Base-by-base conservation (phyloP, 1,140 invertebrate genomes). In the Pogonomyrmex californicus region DNA sequence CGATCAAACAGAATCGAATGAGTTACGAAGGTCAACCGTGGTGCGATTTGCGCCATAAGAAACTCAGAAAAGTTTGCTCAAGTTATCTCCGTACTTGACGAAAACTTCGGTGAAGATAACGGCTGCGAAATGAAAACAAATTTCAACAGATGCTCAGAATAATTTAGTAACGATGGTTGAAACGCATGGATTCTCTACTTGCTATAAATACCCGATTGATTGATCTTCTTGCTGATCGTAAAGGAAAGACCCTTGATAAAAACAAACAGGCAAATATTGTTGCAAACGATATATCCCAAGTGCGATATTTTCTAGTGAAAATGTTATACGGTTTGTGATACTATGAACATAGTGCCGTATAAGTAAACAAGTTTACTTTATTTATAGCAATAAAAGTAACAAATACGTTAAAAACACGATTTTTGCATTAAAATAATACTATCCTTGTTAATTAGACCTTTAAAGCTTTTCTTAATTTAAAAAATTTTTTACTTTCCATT, bases 91-190 rank as follows among this genome's bases (percentile, higher is more conserved):
- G 79, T 56, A 41, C 49, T 83, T 75, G 51, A 12, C 66, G 41
- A 73, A 36, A 65, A 85, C 71, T 77, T 85, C n/a, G 12, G 23
- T 30, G 47, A 65, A 85, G 62, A 85, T 77, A 85, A 85, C 65
- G 10, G 30, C 9, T 12, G 30, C 65, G 41, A 63, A 65, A 47
- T 81, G 38, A 44, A 83, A 83, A 83, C 54, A 71, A 82, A 6
- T 47, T 71, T 44, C 23, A 38, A 56, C 54, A 73, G 41, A 73
- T 58, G 68, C 41, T 58, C 14, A 49, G 4, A 14, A 44, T 73
- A 56, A 73, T 73, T 83, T 9, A 10, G 54, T 33, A 38, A 33
- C 17, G n/a, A 30, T 4, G 14, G 38, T 30, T 5, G 14, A n/a
- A 68, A 9, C 17, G 23, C 6, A 17, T 36, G 17, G 12, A 38